Evolutionary conservation across 1,140 invertebrate genomes (phyloP), one percentile per base, ranked within the genome.

Genomic region (Trissolcus basalis): DNA sequence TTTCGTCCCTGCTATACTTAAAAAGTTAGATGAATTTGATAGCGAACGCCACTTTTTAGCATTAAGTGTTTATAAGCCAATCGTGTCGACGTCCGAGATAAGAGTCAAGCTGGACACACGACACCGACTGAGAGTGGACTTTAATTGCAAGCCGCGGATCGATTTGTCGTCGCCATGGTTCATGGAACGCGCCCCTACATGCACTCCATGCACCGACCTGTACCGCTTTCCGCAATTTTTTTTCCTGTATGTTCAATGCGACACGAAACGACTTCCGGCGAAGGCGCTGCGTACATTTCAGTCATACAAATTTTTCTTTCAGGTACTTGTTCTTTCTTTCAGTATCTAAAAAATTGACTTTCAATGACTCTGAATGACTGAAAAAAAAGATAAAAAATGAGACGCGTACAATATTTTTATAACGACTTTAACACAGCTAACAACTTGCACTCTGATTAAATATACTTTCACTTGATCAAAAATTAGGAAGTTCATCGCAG

Each of bases 141-240:
- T 87, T 87, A 87, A 88, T 87, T 87, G 85, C 78, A 48, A 76
- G 36, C 63, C 65, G 81, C 65, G 82, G 81, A 86, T 87, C 87
- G 85, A 88, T 88, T 86, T 86, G 87, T 86, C 83, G 81, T 81
- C 80, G 61, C 65, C 49, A 71, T 69, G 75, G 67, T 71, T 78
- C 58, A 55, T 61, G 64, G 55, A 73, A 69, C 65, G 70, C 67
- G 61, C 75, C 61, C 56, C 59, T 65, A 56, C 73, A 77, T 76
- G 74, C 72, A 79, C 76, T 78, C n/a, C 77, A 78, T 53, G 61
- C 13, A 27, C 13, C 14, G 11, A 4, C 48, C 16, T n/a, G 44
- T 35, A 55, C 51, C 50, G 58, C 65, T 75, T 58, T 64, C 68
- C 56, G 56, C 10, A n/a, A 19, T 33, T 36, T 54, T 71, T 79